Percentiles rank a stretch among this genome's conserved stretches.
phyloP scores from a whole-genome alignment of 2,797 vertebrate species.

The Meriones psammophilus region DNA sequence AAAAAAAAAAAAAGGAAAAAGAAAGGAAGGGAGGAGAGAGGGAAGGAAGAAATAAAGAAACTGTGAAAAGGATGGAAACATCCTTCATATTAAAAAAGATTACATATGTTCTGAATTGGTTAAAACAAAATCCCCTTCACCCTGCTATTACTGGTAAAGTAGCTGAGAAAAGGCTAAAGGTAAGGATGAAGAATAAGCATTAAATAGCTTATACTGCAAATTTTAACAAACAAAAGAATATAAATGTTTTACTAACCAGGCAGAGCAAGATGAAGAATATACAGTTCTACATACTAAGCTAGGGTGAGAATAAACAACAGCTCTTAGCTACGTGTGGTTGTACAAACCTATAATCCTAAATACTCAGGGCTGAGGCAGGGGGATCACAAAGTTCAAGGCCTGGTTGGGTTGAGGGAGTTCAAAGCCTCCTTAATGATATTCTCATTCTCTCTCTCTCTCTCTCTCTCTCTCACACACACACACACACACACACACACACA shows the following conservation, averaged over 20 bases:
- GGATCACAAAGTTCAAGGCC: not conserved
- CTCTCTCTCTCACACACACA: too few relatives aligned
- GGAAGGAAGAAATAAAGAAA: not conserved
- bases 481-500: not conserved
- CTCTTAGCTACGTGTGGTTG: not conserved
- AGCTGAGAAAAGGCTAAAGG: not conserved
- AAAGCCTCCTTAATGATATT: not conserved
- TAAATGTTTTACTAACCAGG: constrained; percentile 1
- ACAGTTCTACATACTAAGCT: constrained; percentile 14
- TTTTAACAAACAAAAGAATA: constrained; percentile 9
- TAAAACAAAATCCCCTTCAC: constrained; percentile 12
- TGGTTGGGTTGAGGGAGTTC: not conserved
- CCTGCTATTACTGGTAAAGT: not conserved
- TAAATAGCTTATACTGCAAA: constrained; percentile 11
- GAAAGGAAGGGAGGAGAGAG: not conserved
- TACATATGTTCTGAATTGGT: not conserved
- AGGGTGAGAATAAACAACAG: not conserved
- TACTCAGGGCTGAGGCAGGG: not conserved
- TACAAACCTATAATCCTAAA: not conserved
- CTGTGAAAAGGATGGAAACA: not conserved
- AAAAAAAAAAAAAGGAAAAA: not conserved
- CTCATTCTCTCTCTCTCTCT: too few relatives aligned
- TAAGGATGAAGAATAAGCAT: constrained; percentile 19
- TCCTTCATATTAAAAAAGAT: not conserved
- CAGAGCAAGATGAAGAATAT: constrained; percentile 36